Evolutionary conservation across 2,797 vertebrate genomes (phyloP).

Genomic region (Crenuchus spilurus): DNA sequence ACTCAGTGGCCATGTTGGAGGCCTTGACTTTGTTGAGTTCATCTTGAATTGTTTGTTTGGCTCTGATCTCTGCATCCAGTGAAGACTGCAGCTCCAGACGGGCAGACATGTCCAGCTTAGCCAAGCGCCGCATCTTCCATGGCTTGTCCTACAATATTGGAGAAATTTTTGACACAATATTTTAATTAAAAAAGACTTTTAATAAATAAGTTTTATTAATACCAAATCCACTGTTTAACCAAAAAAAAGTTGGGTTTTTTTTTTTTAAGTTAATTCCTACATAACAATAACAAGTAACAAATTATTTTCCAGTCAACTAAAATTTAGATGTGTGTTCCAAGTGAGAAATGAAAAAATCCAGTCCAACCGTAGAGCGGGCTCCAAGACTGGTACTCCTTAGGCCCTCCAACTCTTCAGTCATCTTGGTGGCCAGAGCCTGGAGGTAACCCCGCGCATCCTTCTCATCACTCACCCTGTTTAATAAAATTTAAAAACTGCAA

Average conservation of each 20-base stretch:
- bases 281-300: no score
- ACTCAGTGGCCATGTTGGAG: conserved; percentile 92
- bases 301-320: no score
- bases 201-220: no score
- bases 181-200: no score
- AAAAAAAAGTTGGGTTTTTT: no score
- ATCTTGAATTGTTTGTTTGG: conserved; percentile 95
- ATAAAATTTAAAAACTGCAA: background rate
- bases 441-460: conserved; percentile 98
- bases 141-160: conserved; percentile 90
- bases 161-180: background rate
- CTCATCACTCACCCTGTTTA: conserved; percentile 94
- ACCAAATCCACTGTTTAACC: no score
- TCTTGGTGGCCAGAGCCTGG: conserved; percentile 97
- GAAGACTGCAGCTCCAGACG: conserved; percentile 96
- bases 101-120: conserved; percentile 98
- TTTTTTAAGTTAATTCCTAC: no score
- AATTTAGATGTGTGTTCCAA: background rate
- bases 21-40: conserved; percentile 96
- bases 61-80: conserved; percentile 95
- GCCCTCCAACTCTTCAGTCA: conserved; percentile 96
- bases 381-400: conserved; percentile 93
- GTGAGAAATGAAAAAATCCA: background rate
- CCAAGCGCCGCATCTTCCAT: conserved; percentile 97
- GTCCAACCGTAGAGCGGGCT: conserved; percentile 88